These are phyloP conservation scores for Dolichoris vasculosae DNA, from an alignment of 1,140 invertebrate species.

Conservation along the genomic window DNA sequence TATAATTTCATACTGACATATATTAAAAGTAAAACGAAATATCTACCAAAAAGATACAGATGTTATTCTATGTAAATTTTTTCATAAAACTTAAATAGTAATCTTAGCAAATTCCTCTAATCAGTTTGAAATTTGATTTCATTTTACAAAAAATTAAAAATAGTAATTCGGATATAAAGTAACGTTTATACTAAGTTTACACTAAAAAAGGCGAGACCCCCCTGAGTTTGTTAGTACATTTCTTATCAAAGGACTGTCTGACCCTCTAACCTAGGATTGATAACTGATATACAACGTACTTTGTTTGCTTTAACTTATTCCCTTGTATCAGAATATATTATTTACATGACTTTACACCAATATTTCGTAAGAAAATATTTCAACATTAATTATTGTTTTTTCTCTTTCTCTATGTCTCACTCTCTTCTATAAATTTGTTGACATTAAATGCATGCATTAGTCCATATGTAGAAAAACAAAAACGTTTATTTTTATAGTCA, in stretches of 20 bases:
- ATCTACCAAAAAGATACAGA: no score
- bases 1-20: no score
- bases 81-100: no score
- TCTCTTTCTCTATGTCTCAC: neutral
- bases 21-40: no score
- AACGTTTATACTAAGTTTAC: neutral
- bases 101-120: no score
- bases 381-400: conserved; percentile 14
- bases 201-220: neutral
- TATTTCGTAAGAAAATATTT: conserved; percentile 32
- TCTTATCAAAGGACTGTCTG: conserved; percentile 7
- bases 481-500: neutral
- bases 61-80: no score
- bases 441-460: neutral
- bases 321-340: neutral
- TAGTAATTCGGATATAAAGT: neutral
- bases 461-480: neutral
- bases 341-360: neutral
- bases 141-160: no score
- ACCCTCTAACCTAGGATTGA: conserved; percentile 46
- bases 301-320: conserved; percentile 18
- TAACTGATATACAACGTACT: conserved; percentile 20
- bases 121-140: no score
- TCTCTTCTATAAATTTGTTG: neutral
- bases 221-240: conserved; percentile 33